Evolutionary conservation across 2,113 vertebrate species (phyloP).

Genomic region (Saccopteryx bilineata): DNA sequence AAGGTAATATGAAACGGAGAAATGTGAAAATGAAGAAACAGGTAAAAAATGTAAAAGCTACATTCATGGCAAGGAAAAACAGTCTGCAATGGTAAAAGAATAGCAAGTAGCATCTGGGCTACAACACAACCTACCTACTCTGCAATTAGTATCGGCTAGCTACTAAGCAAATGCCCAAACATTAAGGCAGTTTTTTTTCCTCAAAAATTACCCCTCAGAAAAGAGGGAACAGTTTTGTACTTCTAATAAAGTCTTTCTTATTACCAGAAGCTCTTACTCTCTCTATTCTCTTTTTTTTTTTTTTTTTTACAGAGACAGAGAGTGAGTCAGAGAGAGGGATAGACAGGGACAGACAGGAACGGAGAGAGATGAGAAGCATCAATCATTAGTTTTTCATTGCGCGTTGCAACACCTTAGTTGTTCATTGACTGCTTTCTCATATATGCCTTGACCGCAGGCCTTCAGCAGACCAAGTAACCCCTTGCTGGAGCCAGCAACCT

Average conservation of each 20-base stretch:
- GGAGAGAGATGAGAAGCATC: no score
- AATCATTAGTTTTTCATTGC: no score
- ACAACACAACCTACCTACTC: not conserved
- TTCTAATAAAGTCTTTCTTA: constrained; percentile 22
- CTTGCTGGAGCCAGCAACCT: no score
- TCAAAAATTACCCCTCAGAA: constrained; percentile 11
- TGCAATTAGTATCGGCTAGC: not conserved
- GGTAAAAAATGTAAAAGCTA: not conserved
- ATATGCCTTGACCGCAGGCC: no score
- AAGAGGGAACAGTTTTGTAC: not conserved
- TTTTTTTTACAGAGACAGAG: no score
- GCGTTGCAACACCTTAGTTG: no score
- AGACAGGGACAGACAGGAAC: no score
- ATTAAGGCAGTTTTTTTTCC: not conserved
- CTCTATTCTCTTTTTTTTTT: not conserved
- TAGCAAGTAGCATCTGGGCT: not conserved
- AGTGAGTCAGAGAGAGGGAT: no score
- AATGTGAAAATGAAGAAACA: constrained; percentile 5
- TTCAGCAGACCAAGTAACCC: no score
- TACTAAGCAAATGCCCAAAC: not conserved
- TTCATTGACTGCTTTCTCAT: no score
- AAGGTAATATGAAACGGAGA: not conserved
- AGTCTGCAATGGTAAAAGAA: not conserved
- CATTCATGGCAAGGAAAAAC: not conserved
- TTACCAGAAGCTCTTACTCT: not conserved